These are phyloP conservation scores for Dipodomys spectabilis DNA, from an alignment of 2,113 vertebrate species.

Conservation along the genomic window DNA sequence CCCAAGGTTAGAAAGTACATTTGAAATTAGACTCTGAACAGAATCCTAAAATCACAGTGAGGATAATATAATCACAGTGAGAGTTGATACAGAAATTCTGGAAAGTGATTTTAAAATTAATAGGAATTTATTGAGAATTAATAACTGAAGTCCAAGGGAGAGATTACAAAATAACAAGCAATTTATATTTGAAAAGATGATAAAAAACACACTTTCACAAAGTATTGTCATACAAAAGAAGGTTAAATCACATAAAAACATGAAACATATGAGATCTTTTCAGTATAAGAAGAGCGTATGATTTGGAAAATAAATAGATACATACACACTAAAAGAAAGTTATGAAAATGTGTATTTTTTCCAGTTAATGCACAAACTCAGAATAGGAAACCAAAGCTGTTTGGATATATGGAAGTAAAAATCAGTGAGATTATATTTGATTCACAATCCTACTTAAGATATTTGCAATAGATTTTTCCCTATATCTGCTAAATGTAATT, in stretches of 20 bases:
- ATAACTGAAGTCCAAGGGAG: background rate
- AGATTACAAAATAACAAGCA: background rate
- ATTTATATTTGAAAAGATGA: background rate
- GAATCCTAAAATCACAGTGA: background rate
- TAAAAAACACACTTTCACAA: background rate
- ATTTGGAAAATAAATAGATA: background rate
- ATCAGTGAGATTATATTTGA: background rate
- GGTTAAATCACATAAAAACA: background rate
- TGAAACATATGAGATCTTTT: background rate
- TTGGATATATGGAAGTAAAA: background rate
- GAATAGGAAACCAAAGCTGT: background rate
- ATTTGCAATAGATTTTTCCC: background rate
- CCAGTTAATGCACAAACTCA: background rate
- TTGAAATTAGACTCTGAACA: background rate
- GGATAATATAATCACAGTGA: background rate
- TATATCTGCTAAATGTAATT: background rate
- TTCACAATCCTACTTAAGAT: background rate
- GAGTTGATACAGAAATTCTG: background rate
- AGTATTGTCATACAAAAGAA: background rate
- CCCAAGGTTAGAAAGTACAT: background rate
- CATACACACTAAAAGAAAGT: background rate
- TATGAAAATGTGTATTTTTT: background rate
- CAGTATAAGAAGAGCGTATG: accelerated
- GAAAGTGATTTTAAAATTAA: background rate
- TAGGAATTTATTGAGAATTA: background rate